A percentile compares a stretch with the other conserved stretches of the same genome.
Conservation (phyloP, 2,888 invertebrate genomes). For the Xylophagus ater region DNA sequence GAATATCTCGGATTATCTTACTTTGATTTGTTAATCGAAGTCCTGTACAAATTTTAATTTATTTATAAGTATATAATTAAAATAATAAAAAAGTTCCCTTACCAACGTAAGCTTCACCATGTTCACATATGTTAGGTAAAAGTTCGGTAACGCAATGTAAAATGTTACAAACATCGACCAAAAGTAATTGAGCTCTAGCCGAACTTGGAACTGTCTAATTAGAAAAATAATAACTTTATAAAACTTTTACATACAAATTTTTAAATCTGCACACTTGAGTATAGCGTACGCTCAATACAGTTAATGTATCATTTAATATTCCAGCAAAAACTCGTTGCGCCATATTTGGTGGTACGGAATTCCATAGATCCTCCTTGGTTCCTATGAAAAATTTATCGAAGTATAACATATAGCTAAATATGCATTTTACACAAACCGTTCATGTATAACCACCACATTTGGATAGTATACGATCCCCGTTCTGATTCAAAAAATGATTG, state of each 20-base stretch:
- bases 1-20: conserved; percentile 66
- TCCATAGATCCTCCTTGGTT: conserved; percentile 71
- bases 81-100: conserved; percentile 9
- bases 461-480: conserved; percentile 67
- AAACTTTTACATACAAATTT: neutral
- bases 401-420: conserved; percentile 6
- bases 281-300: conserved; percentile 68
- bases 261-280: conserved; percentile 48
- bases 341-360: conserved; percentile 79
- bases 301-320: conserved; percentile 74
- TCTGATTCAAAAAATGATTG: conserved; percentile 58
- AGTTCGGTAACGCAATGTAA: conserved; percentile 64
- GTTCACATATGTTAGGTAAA: conserved; percentile 54
- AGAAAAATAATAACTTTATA: conserved; percentile 14
- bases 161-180: conserved; percentile 65
- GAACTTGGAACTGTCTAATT: conserved; percentile 54
- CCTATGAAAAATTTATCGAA: conserved; percentile 43
- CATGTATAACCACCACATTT: conserved; percentile 86
- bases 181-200: conserved; percentile 46
- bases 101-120: conserved; percentile 45
- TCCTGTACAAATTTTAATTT: conserved; percentile 33
- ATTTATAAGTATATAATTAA: conserved; percentile 31
- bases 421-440: too few species aligned
- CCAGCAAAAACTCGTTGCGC: conserved; percentile 75
- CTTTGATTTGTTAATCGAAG: conserved; percentile 46